These are phyloP conservation scores for Microtus pennsylvanicus DNA, from an alignment of 2,113 vertebrate species.

Conservation along the genomic window DNA sequence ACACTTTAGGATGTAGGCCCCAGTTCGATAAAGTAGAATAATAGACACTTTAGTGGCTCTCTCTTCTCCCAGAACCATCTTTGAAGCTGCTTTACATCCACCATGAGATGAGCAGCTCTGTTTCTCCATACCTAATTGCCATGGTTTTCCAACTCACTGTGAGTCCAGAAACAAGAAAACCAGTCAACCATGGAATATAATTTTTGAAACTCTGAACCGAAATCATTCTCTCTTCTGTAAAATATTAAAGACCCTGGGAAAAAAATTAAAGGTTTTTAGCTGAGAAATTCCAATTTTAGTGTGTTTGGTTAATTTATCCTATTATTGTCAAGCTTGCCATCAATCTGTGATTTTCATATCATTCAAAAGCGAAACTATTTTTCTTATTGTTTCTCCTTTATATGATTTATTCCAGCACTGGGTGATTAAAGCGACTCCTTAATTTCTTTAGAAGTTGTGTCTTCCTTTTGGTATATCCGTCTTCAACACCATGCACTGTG, in stretches of 20 bases:
- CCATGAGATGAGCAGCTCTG: background rate
- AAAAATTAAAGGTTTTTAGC: background rate
- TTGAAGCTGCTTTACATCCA: background rate
- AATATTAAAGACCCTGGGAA: background rate
- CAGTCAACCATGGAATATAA: background rate
- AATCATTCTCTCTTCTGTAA: background rate
- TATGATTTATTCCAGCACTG: background rate
- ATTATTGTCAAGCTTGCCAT: background rate
- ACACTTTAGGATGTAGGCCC: background rate
- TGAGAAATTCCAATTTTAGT: background rate
- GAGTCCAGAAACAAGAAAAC: background rate
- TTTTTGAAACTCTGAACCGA: background rate
- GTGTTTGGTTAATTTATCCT: background rate
- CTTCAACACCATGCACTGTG: background rate
- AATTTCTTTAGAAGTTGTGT: background rate
- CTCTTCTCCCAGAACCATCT: background rate
- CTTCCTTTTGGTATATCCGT: slow-evolving; percentile 7
- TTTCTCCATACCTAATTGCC: background rate
- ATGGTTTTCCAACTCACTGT: no score
- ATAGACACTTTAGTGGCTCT: no score
- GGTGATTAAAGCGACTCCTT: background rate
- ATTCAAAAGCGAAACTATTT: slow-evolving; percentile 5
- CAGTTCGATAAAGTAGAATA: background rate
- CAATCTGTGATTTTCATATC: background rate
- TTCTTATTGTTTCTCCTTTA: background rate